A percentile compares a stretch with the other conserved stretches of the same genome.
Conservation (phyloP, 1,140 invertebrate species). For the Panonychus citri region DNA sequence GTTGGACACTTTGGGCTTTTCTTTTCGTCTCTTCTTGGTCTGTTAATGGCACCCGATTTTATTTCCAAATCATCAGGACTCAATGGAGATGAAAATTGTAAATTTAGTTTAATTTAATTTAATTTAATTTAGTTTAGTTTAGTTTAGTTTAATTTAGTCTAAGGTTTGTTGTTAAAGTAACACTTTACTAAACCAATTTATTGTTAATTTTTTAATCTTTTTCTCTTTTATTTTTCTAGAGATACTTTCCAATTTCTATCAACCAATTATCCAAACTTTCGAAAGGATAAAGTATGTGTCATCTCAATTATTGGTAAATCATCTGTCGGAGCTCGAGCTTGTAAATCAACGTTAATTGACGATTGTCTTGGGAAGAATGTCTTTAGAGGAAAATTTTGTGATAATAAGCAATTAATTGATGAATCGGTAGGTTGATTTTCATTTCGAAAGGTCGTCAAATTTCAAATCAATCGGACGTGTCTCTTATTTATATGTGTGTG, state of each 20-base stretch:
- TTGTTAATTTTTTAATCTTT: neutral
- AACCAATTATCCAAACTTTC: neutral
- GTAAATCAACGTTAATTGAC: constrained; percentile 36
- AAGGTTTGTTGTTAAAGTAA: too few relatives aligned
- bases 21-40: too few relatives aligned
- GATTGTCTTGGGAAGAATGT: constrained; percentile 25
- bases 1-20: too few relatives aligned
- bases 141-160: too few relatives aligned
- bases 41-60: too few relatives aligned
- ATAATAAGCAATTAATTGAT: constrained; percentile 16
- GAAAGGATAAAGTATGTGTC: constrained; percentile 28
- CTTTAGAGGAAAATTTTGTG: constrained; percentile 19
- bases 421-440: neutral
- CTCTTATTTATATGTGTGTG: neutral
- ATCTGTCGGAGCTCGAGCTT: constrained; percentile 28
- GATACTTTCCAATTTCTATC: neutral
- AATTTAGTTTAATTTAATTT: too few relatives aligned
- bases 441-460: constrained; percentile 2
- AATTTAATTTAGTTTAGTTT: too few relatives aligned
- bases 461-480: neutral
- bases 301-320: constrained; percentile 43
- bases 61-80: too few relatives aligned
- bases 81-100: too few relatives aligned
- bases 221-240: neutral
- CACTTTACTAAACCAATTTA: too few relatives aligned